Base-by-base conservation (phyloP, 2,888 invertebrate genomes). In the Melipona bicolor region DNA sequence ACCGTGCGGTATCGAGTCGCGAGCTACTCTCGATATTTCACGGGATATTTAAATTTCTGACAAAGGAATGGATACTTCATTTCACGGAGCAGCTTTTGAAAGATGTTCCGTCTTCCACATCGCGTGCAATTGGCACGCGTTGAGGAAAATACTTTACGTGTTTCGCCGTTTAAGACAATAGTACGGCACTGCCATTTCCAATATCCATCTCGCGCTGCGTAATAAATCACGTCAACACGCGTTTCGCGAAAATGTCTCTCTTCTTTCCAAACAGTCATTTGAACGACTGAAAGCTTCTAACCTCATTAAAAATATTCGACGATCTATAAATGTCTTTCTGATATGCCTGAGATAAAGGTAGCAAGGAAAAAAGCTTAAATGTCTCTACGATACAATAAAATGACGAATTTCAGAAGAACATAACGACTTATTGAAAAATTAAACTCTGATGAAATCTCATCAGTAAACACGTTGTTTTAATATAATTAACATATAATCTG, bases 91-190 rank as follows among this genome's bases (percentile, higher is more conserved):
- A 59, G 43, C 15, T 36, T 49, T 67, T 24, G 27, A 62, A 72
- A n/a, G 27, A 64, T 49, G 11, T 71, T 72, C 43, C 27, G 24
- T 65, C 27, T 43, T 49, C 49, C 32, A 36, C 19, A 68, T 59
- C 49, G 32, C 59, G 27, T 69, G 36, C 52, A 65, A 65, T 15
- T 62, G 73, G 32, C 73, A 73, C 24, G 4, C 54, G 6, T 72
- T 62, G 19, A 62, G 24, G 17, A 69, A 32, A n/a, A 70, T 54
- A 21, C n/a, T 69, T 54, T 19, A 17, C 13, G 36, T n/a, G 36
- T 24, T n/a, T 17, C 4, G 11, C n/a, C 56, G 56, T 43, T n/a
- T 32, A 64, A 21, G 61, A 50, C 27, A 27, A 67, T 54, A 67
- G n/a, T 52, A 19, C 19, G 32, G 52, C 64, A 52, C 36, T n/a